Evolutionary conservation across 2,797 vertebrate genomes (phyloP).

Genomic region (Alfaro cultratus): DNA sequence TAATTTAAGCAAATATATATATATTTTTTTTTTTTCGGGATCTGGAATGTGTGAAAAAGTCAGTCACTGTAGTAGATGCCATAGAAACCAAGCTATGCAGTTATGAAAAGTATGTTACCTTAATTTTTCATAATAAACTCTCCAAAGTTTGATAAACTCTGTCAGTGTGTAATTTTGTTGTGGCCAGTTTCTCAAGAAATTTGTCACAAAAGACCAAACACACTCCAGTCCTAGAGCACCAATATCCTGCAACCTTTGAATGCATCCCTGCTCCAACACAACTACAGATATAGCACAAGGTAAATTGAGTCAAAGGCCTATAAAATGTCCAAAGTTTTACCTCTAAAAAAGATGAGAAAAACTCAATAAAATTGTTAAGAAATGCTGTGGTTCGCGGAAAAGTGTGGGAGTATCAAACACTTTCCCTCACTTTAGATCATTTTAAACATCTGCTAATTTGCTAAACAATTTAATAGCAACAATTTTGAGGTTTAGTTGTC

Average conservation of each 20-base stretch:
- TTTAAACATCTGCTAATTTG: neutral
- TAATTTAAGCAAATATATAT: neutral
- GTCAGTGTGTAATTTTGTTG: neutral
- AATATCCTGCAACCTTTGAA: neutral
- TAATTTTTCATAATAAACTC: neutral
- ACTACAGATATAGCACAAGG: neutral
- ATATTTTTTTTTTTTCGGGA: too few relatives aligned
- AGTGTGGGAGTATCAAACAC: neutral
- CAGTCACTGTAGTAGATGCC: neutral
- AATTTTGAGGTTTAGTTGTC: slow-evolving; percentile 2
- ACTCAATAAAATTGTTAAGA: too few relatives aligned
- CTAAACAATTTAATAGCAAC: slow-evolving; percentile 3
- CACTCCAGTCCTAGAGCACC: neutral
- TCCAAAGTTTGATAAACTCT: neutral
- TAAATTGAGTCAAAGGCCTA: too few relatives aligned
- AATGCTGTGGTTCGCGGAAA: neutral
- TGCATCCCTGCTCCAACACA: neutral
- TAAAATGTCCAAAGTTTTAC: too few relatives aligned
- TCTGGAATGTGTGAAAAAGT: neutral
- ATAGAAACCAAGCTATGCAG: neutral
- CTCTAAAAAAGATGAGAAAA: too few relatives aligned
- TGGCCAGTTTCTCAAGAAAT: neutral
- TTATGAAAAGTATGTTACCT: neutral
- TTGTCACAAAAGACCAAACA: neutral
- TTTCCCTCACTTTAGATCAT: neutral